phyloP scores from a whole-genome alignment of 1,140 invertebrate species.

The Goniozus legneri region DNA sequence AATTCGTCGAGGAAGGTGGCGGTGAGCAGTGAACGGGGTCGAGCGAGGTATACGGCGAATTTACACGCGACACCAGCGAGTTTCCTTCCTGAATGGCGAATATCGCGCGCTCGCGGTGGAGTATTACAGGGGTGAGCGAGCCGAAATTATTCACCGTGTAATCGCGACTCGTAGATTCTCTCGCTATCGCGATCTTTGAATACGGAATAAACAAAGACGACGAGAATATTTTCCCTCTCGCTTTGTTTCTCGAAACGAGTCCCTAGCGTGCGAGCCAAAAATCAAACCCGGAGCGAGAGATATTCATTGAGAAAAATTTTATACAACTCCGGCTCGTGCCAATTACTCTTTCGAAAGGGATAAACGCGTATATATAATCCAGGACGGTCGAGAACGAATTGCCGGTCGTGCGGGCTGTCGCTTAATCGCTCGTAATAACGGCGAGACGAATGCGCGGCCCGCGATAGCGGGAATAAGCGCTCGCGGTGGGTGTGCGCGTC shows the following conservation, averaged over 20 bases:
- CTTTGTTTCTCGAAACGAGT: no score
- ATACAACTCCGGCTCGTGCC: constrained; percentile 19
- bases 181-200: constrained; percentile 6
- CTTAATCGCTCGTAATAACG: constrained; percentile 36
- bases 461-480: no score
- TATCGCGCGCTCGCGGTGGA: no score
- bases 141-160: constrained; percentile 17
- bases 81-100: no score
- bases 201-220: constrained; percentile 12
- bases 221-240: constrained; percentile 21
- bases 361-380: constrained; percentile 28
- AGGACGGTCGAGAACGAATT: constrained; percentile 25
- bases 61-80: not conserved
- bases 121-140: no score
- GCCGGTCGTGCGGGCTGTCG: constrained; percentile 17
- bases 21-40: no score
- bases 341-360: constrained; percentile 32
- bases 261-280: no score
- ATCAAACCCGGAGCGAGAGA: no score
- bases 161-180: constrained; percentile 1
- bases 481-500: no score
- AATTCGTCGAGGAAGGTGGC: no score
- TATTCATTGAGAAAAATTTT: no score
- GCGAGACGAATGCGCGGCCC: constrained; percentile 25
- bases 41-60: not conserved